Evolutionary conservation across 2,888 invertebrate species (phyloP), one percentile per base, ranked within the genome.

Genomic region (Synanthedon myopaeformis): DNA sequence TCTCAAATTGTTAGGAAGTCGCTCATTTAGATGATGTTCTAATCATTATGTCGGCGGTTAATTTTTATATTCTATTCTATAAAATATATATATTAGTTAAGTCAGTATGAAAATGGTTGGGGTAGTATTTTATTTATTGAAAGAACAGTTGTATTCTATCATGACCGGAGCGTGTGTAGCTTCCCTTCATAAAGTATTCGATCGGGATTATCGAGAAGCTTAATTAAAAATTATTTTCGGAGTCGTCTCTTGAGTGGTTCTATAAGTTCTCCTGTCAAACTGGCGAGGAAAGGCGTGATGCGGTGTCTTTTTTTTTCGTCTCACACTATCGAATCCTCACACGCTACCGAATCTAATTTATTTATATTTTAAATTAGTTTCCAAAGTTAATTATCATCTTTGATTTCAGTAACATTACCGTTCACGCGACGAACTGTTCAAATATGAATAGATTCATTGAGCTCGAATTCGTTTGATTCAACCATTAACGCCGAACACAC

Each of bases 221-320:
- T 83, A 82, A 84, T 84, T 82, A 80, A 79, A 82, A 82, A 82
- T 79, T 79, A 82, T 79, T 80, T 82, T 82, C 72, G 80, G 76
- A 69, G 74, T 66, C 72, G 69, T 69, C 60, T 68, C 60, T 67
- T 68, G 64, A 67, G 65, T 71, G 74, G 76, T 78, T 73, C 76
- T 78, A 75, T 77, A 79, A 78, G 76, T 77, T 79, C 77, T 67
- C 67, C 68, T 74, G 77, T 78, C 79, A 77, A 70, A 71, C 69
- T 64, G 65, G 70, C 10, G 35, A 66, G 65, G 70, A 72, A 70
- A 63, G 59, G 72, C 65, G 78, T 75, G 78, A 72, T 70, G 59
- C 69, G 61, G 73, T 65, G 67, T 76, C 76, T 79, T 76, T 4
- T 23, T 76, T 35, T 10, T 35, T 35, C 28, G 28, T 35, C 54